phyloP scores from a whole-genome alignment of 1,140 invertebrate genomes.

The Calliopsis andreniformis region DNA sequence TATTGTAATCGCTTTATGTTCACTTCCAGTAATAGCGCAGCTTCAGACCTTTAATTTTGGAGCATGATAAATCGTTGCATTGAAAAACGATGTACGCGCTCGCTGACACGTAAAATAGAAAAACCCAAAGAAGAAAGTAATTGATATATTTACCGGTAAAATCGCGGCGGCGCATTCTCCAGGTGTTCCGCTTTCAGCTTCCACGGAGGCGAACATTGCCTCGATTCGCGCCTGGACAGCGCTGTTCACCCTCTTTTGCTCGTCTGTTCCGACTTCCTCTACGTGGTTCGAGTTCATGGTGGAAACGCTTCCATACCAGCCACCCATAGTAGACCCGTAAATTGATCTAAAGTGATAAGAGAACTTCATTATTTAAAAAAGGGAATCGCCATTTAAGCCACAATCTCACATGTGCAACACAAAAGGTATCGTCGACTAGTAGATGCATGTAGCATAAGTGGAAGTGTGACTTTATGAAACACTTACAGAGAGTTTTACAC shows the following conservation, averaged over 20 bases:
- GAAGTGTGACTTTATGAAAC: too few species aligned
- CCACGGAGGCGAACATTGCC: conserved; percentile 90
- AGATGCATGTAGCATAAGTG: too few species aligned
- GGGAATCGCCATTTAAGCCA: too few species aligned
- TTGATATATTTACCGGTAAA: conserved; percentile 70
- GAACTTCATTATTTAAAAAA: not conserved
- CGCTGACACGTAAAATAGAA: not conserved
- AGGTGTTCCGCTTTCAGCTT: conserved; percentile 84
- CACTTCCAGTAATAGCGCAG: too few species aligned
- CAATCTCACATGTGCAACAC: too few species aligned
- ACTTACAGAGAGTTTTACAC: too few species aligned
- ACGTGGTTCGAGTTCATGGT: conserved; percentile 56
- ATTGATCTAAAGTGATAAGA: conserved; percentile 63
- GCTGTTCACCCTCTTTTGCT: conserved; percentile 83
- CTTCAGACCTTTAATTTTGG: too few species aligned
- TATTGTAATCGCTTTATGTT: too few species aligned
- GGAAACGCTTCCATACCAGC: conserved; percentile 68
- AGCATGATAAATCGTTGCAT: too few species aligned
- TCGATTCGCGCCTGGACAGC: conserved; percentile 92
- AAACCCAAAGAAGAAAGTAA: conserved; percentile 32
- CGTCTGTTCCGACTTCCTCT: conserved; percentile 68
- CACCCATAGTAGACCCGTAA: conserved; percentile 73
- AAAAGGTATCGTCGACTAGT: too few species aligned
- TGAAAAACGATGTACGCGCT: not conserved
- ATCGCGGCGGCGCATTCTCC: conserved; percentile 79